Evolutionary conservation across 2,888 invertebrate genomes (phyloP).

Genomic region (Omphaloscelis lunosa): DNA sequence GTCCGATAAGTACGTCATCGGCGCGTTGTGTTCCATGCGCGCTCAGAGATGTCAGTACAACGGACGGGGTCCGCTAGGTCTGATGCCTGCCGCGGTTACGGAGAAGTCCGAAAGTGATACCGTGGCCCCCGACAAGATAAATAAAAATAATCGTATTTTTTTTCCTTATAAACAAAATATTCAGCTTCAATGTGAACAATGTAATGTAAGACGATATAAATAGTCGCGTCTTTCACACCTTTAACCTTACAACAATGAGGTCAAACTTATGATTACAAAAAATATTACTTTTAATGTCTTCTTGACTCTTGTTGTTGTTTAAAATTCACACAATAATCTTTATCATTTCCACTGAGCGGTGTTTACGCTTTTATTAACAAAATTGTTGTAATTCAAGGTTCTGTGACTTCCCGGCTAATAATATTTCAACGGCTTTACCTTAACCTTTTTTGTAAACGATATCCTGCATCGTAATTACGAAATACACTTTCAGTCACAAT

Average conservation of each 20-base stretch:
- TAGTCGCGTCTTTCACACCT: slow-evolving; percentile 52
- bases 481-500: neutral
- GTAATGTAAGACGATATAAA: slow-evolving; percentile 54
- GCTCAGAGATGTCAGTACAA: too few relatives aligned
- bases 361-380: slow-evolving; percentile 63
- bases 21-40: too few relatives aligned
- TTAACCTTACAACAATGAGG: slow-evolving; percentile 62
- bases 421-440: slow-evolving; percentile 24
- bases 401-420: slow-evolving; percentile 32
- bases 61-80: too few relatives aligned
- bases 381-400: slow-evolving; percentile 48
- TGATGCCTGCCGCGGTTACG: too few relatives aligned
- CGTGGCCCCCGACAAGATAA: too few relatives aligned
- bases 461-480: neutral
- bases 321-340: slow-evolving; percentile 63
- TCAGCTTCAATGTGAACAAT: slow-evolving; percentile 44
- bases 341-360: slow-evolving; percentile 42
- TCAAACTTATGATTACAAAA: slow-evolving; percentile 53
- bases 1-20: too few relatives aligned
- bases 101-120: too few relatives aligned
- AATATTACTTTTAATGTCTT: slow-evolving; percentile 45
- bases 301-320: slow-evolving; percentile 28
- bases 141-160: neutral
- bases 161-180: neutral
- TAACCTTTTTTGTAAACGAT: slow-evolving; percentile 30